A percentile compares a stretch with the other conserved stretches of the same genome.
These are phyloP conservation scores for Ophiothrix spiculata DNA, from an alignment of 35 echinoderm and acorn worm species.

Conservation along the genomic window DNA sequence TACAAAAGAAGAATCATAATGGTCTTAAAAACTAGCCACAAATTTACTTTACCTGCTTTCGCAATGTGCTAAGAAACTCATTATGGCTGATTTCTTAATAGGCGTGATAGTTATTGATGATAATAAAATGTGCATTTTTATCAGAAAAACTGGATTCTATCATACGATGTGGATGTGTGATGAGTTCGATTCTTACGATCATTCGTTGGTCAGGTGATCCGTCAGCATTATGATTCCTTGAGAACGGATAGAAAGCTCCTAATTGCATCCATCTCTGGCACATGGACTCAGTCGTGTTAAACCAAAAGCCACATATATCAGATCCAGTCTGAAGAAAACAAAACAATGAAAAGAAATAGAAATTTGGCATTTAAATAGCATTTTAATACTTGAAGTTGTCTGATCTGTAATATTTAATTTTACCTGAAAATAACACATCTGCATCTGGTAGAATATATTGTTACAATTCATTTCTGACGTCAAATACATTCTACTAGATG, in stretches of 20 bases:
- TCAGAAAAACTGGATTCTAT: neutral
- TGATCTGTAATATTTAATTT: neutral
- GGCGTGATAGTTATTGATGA: too few species aligned
- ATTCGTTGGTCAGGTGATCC: conserved; percentile 17
- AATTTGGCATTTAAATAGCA: neutral
- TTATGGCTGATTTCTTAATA: neutral
- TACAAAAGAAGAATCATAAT: too few species aligned
- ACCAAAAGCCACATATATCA: conserved; percentile 86
- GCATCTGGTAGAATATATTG: too few species aligned
- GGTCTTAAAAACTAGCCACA: too few species aligned
- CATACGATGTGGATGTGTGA: neutral
- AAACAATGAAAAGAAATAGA: neutral
- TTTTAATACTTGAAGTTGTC: neutral
- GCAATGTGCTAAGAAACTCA: neutral
- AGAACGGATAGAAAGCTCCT: conserved; percentile 76
- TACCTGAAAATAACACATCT: too few species aligned
- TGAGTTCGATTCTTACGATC: conserved; percentile 19
- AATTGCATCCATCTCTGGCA: conserved; percentile 78
- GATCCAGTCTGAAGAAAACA: conserved; percentile 57
- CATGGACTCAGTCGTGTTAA: conserved; percentile 44
- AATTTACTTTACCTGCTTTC: too few species aligned
- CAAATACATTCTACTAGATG: too few species aligned
- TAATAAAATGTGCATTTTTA: neutral
- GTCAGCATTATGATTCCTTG: conserved; percentile 76
- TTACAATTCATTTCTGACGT: too few species aligned